Conservation (phyloP, 2,113 vertebrate genomes). For the Labeo rohita region DNA sequence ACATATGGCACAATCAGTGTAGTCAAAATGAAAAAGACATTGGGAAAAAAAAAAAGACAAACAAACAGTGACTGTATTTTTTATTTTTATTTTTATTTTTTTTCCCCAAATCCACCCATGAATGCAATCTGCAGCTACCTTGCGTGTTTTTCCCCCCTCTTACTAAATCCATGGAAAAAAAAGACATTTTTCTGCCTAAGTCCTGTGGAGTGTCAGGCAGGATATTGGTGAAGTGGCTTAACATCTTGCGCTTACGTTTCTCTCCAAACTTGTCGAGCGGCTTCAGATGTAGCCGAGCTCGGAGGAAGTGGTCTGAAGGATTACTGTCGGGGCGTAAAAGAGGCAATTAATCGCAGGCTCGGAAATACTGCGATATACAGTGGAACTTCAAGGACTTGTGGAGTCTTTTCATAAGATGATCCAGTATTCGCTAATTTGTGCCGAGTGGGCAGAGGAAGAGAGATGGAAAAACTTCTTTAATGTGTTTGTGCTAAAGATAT, state of each 20-base stretch:
- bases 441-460: conserved; percentile 45
- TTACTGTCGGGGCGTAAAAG: conserved; percentile 74
- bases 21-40: conserved; percentile 10
- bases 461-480: conserved; percentile 32
- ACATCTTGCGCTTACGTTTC: conserved; percentile 46
- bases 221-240: conserved; percentile 57
- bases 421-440: conserved; percentile 69
- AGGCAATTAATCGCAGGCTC: conserved; percentile 77
- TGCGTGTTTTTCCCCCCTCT: not conserved
- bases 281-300: conserved; percentile 60
- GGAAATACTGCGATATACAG: conserved; percentile 66
- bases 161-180: conserved; percentile 36
- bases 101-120: conserved; percentile 65
- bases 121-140: conserved; percentile 48
- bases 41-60: conserved; percentile 54
- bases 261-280: conserved; percentile 47
- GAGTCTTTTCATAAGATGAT: conserved; percentile 68
- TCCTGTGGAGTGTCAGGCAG: conserved; percentile 49
- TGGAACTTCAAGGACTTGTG: conserved; percentile 70
- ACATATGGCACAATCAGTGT: conserved; percentile 68
- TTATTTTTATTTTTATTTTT: not conserved
- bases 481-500: conserved; percentile 19
- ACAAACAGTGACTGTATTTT: conserved; percentile 61
- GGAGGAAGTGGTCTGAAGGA: conserved; percentile 74
- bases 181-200: conserved; percentile 15